phyloP scores from a whole-genome alignment of 2,113 vertebrate genomes.

The Nibea albiflora region DNA sequence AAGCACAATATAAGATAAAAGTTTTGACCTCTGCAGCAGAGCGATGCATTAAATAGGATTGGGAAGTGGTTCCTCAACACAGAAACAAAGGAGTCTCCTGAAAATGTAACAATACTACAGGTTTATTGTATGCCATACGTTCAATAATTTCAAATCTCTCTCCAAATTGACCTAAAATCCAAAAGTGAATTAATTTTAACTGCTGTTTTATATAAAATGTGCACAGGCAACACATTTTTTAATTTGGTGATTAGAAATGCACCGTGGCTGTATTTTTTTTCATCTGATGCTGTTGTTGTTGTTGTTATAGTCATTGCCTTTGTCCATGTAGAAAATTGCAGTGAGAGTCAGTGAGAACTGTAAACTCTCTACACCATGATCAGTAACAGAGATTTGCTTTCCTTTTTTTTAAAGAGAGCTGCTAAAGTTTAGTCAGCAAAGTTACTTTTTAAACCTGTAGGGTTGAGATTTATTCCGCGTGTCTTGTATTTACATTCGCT shows the following conservation, averaged over 20 bases:
- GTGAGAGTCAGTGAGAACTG: not conserved
- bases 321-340: not conserved
- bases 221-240: not conserved
- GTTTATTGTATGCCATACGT: not conserved
- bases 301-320: not conserved
- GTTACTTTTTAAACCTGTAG: not conserved
- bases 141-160: no score
- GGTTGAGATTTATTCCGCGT: not conserved
- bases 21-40: not conserved
- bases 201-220: not conserved
- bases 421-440: not conserved
- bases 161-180: not conserved
- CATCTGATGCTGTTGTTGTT: not conserved
- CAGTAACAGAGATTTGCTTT: not conserved
- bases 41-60: not conserved
- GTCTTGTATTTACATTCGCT: not conserved
- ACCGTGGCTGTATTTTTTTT: not conserved
- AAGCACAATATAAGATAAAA: not conserved
- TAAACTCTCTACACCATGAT: not conserved
- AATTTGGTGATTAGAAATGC: not conserved
- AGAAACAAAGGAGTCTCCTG: no score
- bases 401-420: not conserved
- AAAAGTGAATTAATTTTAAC: not conserved
- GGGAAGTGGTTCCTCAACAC: not conserved
- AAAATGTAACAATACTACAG: not conserved